Base-by-base conservation (phyloP, 2,113 vertebrate genomes). In the Trichomycterus rosablanca region DNA sequence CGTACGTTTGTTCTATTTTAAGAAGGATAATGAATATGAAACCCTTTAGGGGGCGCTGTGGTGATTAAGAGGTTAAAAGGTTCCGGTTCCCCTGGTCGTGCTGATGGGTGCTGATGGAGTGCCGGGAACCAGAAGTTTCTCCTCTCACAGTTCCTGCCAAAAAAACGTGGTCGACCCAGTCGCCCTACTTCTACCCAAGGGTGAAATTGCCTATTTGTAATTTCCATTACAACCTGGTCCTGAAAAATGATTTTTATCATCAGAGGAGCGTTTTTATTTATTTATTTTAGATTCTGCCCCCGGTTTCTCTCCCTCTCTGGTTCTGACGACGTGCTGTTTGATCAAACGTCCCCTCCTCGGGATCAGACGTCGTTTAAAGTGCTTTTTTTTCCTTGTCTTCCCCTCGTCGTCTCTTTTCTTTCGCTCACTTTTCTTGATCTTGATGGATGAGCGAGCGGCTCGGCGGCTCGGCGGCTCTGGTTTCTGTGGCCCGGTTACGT, bases 181-280 rank as follows among this genome's bases (percentile, higher is more conserved):
- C 50, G 74, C 71, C 67, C 72, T 73, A 80, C 73, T 84, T 81
- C 76, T 80, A 83, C 72, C 78, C 79, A 80, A 79, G 80, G 80
- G 79, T 85, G 84, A 85, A 86, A 85, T 85, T 80, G 80, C 78
- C 78, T 86, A 78, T 83, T 82, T 61, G 77, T 85, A 81, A 83
- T 84, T 81, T 86, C 70, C 78, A 83, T 84, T 80, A 80, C 72
- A 75, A 55, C 79, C 78, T 70, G 51, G 74, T 53, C 74, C 70
- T 78, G 78, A 80, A 81, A 82, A 83, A 79, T 77, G 73, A 61
- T 67, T 81, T 70, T 72, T 60, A 53, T 59, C 68, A 81, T 83
- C 59, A 54, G 58, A 67, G 76, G 58, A 71, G 70, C 73, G 72
- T 76, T 66, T 63, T 76, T 73, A 12, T 18, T 49, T 3, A 8